Evolutionary conservation across 1,140 invertebrate genomes (phyloP).

Genomic region (Heliconius congener): DNA sequence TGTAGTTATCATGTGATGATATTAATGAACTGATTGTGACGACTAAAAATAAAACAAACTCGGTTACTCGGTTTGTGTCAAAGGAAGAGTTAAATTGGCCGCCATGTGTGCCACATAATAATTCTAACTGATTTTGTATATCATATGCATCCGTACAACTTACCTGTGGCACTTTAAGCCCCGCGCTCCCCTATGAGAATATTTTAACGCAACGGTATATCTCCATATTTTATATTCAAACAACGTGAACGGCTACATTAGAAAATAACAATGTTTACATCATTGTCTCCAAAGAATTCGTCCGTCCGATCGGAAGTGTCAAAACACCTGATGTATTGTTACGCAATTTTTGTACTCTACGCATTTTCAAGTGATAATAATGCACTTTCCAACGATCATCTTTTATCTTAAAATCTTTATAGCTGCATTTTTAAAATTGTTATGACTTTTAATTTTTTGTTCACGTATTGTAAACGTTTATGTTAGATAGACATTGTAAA

Average conservation of each 20-base stretch:
- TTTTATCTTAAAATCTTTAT: conserved; percentile 1
- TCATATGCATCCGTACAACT: too few species aligned
- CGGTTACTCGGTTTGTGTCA: too few species aligned
- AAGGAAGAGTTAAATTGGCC: too few species aligned
- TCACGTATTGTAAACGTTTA: not conserved
- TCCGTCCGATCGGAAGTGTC: conserved; percentile 46
- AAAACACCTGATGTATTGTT: conserved; percentile 43
- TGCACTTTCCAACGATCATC: conserved; percentile 32
- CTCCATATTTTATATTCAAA: conserved; percentile 32
- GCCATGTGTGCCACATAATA: too few species aligned
- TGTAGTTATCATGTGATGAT: too few species aligned
- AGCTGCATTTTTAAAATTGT: not conserved
- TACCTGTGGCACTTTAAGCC: too few species aligned
- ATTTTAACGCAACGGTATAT: not conserved
- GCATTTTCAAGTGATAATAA: conserved; percentile 29
- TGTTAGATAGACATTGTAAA: not conserved
- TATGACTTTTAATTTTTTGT: not conserved
- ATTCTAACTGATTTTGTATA: too few species aligned
- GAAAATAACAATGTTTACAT: conserved; percentile 35
- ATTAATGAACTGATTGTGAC: too few species aligned
- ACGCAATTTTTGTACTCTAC: conserved; percentile 46
- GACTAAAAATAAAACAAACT: too few species aligned
- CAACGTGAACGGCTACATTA: conserved; percentile 38
- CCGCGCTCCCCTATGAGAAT: not conserved
- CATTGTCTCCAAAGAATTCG: conserved; percentile 39